phyloP scores from a whole-genome alignment of 1,140 invertebrate species.

The Marisa cornuarietis region DNA sequence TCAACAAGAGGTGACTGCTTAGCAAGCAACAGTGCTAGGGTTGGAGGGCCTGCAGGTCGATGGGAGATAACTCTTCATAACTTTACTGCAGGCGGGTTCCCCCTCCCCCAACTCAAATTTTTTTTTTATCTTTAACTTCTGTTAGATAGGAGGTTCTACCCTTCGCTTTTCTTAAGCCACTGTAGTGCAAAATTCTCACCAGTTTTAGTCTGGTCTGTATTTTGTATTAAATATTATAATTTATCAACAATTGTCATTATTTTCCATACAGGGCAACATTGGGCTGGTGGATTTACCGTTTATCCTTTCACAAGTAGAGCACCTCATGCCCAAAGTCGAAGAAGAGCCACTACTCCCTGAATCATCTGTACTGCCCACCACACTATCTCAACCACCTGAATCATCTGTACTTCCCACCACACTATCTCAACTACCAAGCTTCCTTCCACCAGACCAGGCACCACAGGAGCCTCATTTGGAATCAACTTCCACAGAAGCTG shows the following conservation, averaged over 20 bases:
- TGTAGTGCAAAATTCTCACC: too few species aligned
- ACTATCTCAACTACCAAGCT: background rate
- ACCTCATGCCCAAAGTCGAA: slow-evolving; percentile 33
- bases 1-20: too few species aligned
- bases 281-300: slow-evolving; percentile 44
- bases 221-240: too few species aligned
- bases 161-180: too few species aligned
- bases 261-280: slow-evolving; percentile 36
- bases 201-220: too few species aligned
- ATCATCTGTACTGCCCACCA: background rate
- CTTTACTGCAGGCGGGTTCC: too few species aligned
- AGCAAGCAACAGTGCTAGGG: too few species aligned
- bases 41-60: too few species aligned
- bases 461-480: background rate
- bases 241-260: background rate
- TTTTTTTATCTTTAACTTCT: too few species aligned
- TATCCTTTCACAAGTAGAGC: slow-evolving; percentile 38
- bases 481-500: background rate
- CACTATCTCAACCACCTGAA: background rate
- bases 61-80: too few species aligned
- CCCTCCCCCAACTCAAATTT: too few species aligned
- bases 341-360: background rate
- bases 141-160: too few species aligned
- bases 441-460: background rate
- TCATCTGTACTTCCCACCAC: background rate